phyloP scores from a whole-genome alignment of 1,140 invertebrate genomes.

The Solen grandis region DNA sequence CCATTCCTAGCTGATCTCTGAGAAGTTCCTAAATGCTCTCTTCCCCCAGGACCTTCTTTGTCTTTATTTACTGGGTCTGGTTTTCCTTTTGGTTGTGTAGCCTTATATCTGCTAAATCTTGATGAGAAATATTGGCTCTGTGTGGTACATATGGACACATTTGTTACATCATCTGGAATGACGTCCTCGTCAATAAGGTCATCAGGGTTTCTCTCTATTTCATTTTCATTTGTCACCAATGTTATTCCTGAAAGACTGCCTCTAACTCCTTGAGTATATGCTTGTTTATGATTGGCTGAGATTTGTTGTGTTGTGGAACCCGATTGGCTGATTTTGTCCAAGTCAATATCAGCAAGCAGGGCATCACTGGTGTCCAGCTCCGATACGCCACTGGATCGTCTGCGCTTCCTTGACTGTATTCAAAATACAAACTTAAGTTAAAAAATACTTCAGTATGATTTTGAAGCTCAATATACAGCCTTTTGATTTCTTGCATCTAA shows the following conservation, averaged over 20 bases:
- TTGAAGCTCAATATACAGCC: too few species aligned
- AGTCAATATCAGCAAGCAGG: conserved; percentile 50
- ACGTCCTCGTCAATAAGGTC: neutral
- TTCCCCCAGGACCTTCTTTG: conserved; percentile 15
- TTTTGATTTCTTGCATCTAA: too few species aligned
- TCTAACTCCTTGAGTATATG: neutral
- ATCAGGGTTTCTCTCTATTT: neutral
- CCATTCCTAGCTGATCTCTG: too few species aligned
- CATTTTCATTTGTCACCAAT: neutral
- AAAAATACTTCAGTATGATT: too few species aligned
- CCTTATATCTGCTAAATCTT: conserved; percentile 36
- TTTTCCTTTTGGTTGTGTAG: conserved; percentile 9
- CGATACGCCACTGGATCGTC: neutral
- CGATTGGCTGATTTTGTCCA: conserved; percentile 30
- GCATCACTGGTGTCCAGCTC: conserved; percentile 52
- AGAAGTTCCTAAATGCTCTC: too few species aligned
- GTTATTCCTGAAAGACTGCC: neutral
- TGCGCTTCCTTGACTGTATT: too few species aligned
- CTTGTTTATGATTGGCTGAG: neutral
- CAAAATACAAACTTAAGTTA: too few species aligned
- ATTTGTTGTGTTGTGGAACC: conserved; percentile 4
- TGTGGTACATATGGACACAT: neutral
- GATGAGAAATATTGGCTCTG: conserved; percentile 24
- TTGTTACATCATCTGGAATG: conserved; percentile 1
- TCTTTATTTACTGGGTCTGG: conserved; percentile 1